A percentile compares a stretch with the other conserved stretches of the same genome.
phyloP scores from a whole-genome alignment of 1,140 invertebrate genomes.

The Sitobion miscanthi region DNA sequence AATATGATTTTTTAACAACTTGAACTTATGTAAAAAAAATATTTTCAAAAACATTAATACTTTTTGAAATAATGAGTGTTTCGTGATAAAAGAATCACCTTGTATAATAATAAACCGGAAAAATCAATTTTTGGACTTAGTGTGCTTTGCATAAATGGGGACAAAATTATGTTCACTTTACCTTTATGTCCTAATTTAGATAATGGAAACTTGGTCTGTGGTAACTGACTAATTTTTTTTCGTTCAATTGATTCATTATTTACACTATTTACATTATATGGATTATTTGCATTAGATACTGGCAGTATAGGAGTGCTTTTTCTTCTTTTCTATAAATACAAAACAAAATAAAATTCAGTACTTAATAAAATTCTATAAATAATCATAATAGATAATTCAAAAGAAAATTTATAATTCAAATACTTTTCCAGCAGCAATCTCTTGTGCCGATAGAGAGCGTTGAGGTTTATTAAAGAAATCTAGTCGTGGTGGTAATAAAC shows the following conservation, averaged over 20 bases:
- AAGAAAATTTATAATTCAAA: background rate
- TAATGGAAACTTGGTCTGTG: background rate
- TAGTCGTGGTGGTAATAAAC: slow-evolving; percentile 74
- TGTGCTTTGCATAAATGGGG: too few relatives aligned
- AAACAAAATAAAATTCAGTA: slow-evolving; percentile 1
- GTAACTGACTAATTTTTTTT: slow-evolving; percentile 17
- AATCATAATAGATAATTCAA: background rate
- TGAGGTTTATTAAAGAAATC: slow-evolving; percentile 73
- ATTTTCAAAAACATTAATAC: too few relatives aligned
- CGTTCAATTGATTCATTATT: slow-evolving; percentile 27
- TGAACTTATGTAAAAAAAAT: too few relatives aligned
- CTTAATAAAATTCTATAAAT: background rate
- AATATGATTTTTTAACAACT: too few relatives aligned
- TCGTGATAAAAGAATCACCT: too few relatives aligned
- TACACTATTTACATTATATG: background rate
- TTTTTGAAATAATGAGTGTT: too few relatives aligned
- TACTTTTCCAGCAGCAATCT: slow-evolving; percentile 46
- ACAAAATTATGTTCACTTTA: background rate
- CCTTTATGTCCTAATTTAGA: slow-evolving; percentile 46
- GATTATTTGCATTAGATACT: background rate
- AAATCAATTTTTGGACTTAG: too few relatives aligned
- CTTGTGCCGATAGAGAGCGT: slow-evolving; percentile 43
- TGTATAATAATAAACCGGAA: too few relatives aligned
- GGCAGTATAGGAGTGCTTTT: slow-evolving; percentile 35
- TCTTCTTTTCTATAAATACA: slow-evolving; percentile 42